phyloP scores from a whole-genome alignment of 2,797 vertebrate species.

The Siniperca obscura region DNA sequence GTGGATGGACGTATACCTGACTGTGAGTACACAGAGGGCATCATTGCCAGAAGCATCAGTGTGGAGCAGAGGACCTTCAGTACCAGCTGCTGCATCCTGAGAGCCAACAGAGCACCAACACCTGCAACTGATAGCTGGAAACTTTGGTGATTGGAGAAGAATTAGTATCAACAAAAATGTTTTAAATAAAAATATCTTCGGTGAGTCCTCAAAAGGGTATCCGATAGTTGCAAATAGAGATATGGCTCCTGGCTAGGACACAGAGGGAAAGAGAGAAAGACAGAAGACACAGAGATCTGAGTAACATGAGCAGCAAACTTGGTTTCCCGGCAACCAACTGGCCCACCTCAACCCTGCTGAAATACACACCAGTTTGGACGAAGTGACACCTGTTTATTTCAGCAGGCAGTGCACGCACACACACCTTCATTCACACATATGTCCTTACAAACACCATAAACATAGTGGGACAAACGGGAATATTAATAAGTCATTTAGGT shows the following conservation, averaged over 20 bases:
- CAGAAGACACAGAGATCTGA: conserved; percentile 57
- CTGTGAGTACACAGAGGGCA: conserved; percentile 57
- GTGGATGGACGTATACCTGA: conserved; percentile 65
- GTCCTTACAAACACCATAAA: neutral
- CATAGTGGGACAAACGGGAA: neutral
- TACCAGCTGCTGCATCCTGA: conserved; percentile 71
- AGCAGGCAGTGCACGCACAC: conserved; percentile 6
- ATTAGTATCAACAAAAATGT: neutral
- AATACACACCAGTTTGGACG: conserved; percentile 68
- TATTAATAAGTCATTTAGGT: neutral
- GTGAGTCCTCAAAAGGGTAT: conserved; percentile 14
- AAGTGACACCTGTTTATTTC: conserved; percentile 63
- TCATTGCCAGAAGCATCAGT: conserved; percentile 67
- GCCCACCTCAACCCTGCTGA: conserved; percentile 67
- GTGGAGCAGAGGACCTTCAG: conserved; percentile 60
- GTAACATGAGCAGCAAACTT: conserved; percentile 78
- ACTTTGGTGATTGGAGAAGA: neutral
- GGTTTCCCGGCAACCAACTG: conserved; percentile 76
- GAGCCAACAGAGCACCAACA: conserved; percentile 32
- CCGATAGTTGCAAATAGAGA: conserved; percentile 18
- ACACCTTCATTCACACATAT: neutral
- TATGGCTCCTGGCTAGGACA: conserved; percentile 27
- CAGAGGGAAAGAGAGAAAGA: conserved; percentile 48
- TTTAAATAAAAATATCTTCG: conserved; percentile 3
- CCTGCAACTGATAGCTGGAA: conserved; percentile 28